Evolutionary conservation across 2,113 vertebrate species (phyloP).

Genomic region (Nerophis lumbriciformis): DNA sequence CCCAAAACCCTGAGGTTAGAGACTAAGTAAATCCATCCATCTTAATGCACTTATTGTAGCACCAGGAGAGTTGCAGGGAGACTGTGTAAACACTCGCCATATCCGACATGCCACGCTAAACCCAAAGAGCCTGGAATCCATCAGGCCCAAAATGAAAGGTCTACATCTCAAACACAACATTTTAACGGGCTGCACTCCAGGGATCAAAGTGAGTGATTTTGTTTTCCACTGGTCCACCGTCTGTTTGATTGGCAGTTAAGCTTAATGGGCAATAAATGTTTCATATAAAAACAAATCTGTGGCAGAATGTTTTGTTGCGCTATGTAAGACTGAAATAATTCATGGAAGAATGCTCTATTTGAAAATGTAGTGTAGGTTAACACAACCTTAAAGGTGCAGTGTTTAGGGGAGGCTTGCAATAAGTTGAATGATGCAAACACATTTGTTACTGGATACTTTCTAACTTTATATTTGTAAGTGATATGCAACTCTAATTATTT

Average conservation of each 20-base stretch:
- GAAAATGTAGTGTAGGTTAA: conserved; percentile 6
- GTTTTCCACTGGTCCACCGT: conserved; percentile 38
- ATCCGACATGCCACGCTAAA: conserved; percentile 69
- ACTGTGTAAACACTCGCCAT: conserved; percentile 70
- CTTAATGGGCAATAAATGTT: conserved; percentile 24
- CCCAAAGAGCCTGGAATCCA: conserved; percentile 70
- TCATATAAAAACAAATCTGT: conserved; percentile 20
- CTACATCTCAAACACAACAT: conserved; percentile 69
- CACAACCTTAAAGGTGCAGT: too few species aligned
- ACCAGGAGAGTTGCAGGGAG: conserved; percentile 59
- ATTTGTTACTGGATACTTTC: too few species aligned
- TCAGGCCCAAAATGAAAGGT: conserved; percentile 68
- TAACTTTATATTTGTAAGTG: too few species aligned
- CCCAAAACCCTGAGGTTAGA: conserved; percentile 57
- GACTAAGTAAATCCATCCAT: conserved; percentile 74
- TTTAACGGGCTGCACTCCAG: conserved; percentile 69
- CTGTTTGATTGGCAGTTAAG: conserved; percentile 36
- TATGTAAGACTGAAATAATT: conserved; percentile 16
- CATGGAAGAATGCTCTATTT: conserved; percentile 15
- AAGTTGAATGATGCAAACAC: too few species aligned
- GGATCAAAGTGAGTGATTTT: conserved; percentile 65
- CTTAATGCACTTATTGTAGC: conserved; percentile 72
- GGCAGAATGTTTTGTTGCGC: conserved; percentile 7
- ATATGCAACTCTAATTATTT: too few species aligned
- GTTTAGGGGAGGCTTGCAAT: too few species aligned